Base-by-base conservation (phyloP, 2,113 vertebrate genomes). In the Cephalopterus ornatus region DNA sequence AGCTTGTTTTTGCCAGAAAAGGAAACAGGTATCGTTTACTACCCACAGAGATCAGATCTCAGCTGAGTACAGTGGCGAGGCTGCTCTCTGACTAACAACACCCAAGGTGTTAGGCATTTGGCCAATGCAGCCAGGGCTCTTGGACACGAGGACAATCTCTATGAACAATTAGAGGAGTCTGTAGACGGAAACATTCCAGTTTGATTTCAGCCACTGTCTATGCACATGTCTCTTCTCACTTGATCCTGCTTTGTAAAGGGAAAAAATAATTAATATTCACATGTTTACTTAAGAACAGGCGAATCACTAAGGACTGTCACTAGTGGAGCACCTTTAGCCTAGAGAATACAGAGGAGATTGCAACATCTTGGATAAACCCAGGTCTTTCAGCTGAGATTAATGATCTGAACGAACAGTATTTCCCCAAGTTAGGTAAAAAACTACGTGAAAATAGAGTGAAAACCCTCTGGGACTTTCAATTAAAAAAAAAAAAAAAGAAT, bases 1-100 rank as follows among this genome's bases (percentile, higher is more conserved):
- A 53, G 22, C 58, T 96, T 92, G 91, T 68, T 96, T 96, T 96
- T 94, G 94, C 84, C 91, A 92, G 93, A 78, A 95, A 84, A 91
- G 76, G 91, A 85, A 92, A 65, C 86, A 84, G 90, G 76, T 95
- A 89, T 91, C 32, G 0, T 93, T 92, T 93, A 46, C 74, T 85
- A 70, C 63, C 44, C 82, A 83, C 79, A 42, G 82, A 88, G 59
- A 47, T 63, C 68, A 65, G 53, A 77, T 12, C 72, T 80, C 75
- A 84, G 79, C 76, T 33, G 85, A 91, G 76, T 30, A 35, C 2
- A 2, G 81, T 18, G 49, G 70, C 35, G 68, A 84, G 80, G 76
- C 50, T 93, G 68, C 85, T 87, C 1, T 73, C 68, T 95, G 93
- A 80, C 61, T 91, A 79, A 89, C 56, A 62, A 1, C 47, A 44